Evolutionary conservation across 2,888 invertebrate species (phyloP).

Genomic region (Hesperia comma): DNA sequence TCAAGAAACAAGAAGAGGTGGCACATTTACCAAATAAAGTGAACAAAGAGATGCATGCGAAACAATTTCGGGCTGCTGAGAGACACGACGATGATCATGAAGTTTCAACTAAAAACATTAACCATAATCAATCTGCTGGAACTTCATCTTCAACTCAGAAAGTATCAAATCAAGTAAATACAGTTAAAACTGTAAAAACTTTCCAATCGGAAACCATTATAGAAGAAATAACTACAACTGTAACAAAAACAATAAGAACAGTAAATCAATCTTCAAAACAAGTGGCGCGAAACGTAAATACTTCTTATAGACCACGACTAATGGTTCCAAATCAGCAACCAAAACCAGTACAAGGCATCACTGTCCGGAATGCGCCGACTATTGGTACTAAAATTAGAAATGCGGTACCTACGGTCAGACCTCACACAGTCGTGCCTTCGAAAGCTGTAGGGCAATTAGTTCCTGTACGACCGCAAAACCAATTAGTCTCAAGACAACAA

Average conservation of each 20-base stretch:
- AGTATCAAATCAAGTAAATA: constrained; percentile 59
- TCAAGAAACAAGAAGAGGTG: constrained; percentile 16
- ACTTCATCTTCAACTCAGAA: constrained; percentile 53
- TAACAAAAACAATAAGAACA: constrained; percentile 77
- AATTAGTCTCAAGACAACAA: constrained; percentile 55
- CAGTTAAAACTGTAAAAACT: constrained; percentile 73
- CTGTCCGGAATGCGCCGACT: constrained; percentile 59
- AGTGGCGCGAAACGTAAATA: constrained; percentile 57
- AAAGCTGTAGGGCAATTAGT: constrained; percentile 52
- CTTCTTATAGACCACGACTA: constrained; percentile 51
- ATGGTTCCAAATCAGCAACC: constrained; percentile 49
- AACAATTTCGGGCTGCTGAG: constrained; percentile 6
- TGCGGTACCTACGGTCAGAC: constrained; percentile 46
- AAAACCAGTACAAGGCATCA: constrained; percentile 59
- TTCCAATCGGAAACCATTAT: constrained; percentile 74
- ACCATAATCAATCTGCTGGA: constrained; percentile 45
- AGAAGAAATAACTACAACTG: constrained; percentile 78
- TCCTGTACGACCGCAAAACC: constrained; percentile 56
- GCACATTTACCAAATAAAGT: neutral
- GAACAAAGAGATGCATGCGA: constrained; percentile 12
- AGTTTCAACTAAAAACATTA: constrained; percentile 29
- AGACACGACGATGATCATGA: constrained; percentile 16
- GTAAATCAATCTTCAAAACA: constrained; percentile 72
- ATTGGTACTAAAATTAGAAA: constrained; percentile 55
- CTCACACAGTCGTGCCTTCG: constrained; percentile 42